These are phyloP conservation scores for Pelosia muscerda DNA, from an alignment of 2,888 invertebrate species.

Conservation along the genomic window DNA sequence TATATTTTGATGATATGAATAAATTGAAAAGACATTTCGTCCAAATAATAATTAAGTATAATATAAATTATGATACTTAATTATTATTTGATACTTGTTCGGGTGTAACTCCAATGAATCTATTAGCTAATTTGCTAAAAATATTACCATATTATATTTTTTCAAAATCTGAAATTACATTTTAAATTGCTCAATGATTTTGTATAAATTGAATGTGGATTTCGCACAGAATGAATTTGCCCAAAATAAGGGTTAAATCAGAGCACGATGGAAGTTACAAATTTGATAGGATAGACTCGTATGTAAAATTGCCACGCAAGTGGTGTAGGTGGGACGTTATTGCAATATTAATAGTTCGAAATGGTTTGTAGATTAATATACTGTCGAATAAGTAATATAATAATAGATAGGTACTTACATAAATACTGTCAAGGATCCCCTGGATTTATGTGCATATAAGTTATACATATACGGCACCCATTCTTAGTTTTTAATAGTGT, in stretches of 20 bases:
- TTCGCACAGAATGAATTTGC: conserved; percentile 65
- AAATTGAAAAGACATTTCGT: no score
- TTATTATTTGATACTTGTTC: no score
- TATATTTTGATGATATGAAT: no score
- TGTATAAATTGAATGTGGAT: conserved; percentile 52
- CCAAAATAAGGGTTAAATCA: conserved; percentile 65
- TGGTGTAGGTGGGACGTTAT: conserved; percentile 78
- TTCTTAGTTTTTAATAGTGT: conserved; percentile 3
- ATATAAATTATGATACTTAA: no score
- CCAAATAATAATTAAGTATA: no score
- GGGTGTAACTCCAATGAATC: no score
- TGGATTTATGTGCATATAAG: not conserved
- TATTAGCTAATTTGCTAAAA: no score
- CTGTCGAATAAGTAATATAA: conserved; percentile 15
- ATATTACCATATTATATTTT: no score
- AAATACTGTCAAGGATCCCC: conserved; percentile 6
- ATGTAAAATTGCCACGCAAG: conserved; percentile 61
- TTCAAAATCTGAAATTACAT: not conserved
- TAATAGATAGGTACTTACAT: conserved; percentile 4
- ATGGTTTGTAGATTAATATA: conserved; percentile 39
- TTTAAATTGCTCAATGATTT: not conserved
- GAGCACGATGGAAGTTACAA: conserved; percentile 87
- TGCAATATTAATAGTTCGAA: conserved; percentile 76
- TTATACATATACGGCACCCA: not conserved
- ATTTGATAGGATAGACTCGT: conserved; percentile 79